Evolutionary conservation across 1,140 invertebrate species (phyloP).

Genomic region (Drosophila equinoxialis): DNA sequence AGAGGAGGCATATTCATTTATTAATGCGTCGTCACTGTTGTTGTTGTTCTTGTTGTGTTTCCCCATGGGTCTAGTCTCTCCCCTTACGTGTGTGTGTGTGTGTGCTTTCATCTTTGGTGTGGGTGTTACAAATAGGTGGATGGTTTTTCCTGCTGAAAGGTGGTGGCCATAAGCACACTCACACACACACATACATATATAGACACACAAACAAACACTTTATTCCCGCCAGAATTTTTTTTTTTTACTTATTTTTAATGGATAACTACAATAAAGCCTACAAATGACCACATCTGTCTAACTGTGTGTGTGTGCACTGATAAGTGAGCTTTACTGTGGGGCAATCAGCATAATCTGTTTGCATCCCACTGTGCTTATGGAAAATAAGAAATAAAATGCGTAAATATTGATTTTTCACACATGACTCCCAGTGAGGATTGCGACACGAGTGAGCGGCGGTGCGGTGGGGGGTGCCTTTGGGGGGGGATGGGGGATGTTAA

Average conservation of each 20-base stretch:
- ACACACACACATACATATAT: slow-evolving; percentile 9
- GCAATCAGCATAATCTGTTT: slow-evolving; percentile 31
- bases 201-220: slow-evolving; percentile 18
- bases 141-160: slow-evolving; percentile 56
- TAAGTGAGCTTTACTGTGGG: slow-evolving; percentile 22
- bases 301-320: slow-evolving; percentile 9
- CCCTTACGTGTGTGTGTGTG: too few species aligned
- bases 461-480: neutral
- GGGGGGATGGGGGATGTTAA: neutral
- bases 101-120: slow-evolving; percentile 24
- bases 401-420: slow-evolving; percentile 77
- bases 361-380: slow-evolving; percentile 25
- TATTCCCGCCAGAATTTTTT: slow-evolving; percentile 55
- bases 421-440: slow-evolving; percentile 44
- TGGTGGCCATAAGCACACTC: slow-evolving; percentile 47
- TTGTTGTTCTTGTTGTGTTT: slow-evolving; percentile 19
- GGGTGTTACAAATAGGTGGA: slow-evolving; percentile 38
- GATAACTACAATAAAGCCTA: slow-evolving; percentile 27
- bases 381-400: slow-evolving; percentile 38
- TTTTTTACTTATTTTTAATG: slow-evolving; percentile 28
- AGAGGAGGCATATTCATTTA: slow-evolving; percentile 72
- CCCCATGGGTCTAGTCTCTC: neutral
- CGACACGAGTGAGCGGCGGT: neutral
- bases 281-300: slow-evolving; percentile 10
- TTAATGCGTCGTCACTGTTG: slow-evolving; percentile 62